Evolutionary conservation across 2,888 invertebrate genomes (phyloP), one percentile per base, ranked within the genome.

Genomic region (Drosophila paranaensis): DNA sequence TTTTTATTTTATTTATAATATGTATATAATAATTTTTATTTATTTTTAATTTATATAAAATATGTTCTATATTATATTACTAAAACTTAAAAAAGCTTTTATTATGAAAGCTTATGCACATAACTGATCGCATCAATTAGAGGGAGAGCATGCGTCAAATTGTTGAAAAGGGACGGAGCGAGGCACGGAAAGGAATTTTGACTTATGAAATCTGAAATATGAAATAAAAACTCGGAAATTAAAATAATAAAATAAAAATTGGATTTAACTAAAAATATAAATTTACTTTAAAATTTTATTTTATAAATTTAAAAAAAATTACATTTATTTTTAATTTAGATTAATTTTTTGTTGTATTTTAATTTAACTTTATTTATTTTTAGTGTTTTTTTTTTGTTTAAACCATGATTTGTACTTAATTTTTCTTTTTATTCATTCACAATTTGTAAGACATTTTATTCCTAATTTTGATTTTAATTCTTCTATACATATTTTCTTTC

Each of bases 51-150:
- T 11, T 50, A 0, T 6, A 33, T 10, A 11, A 48, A 30, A 16
- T 16, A 48, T 16, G 1, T n/a, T 2, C n/a, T 10, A 48, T n/a
- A 3, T 20, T 20, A 20, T 20, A 20, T 20, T 20, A 33, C 6
- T 33, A 8, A 13, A 20, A 20, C 13, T 20, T 20, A 20, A 20
- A 33, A 51, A 35, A 51, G 51, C 16, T 35, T 51, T 51, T 20
- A n/a, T 51, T 11, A 20, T 0, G 16, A 50, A 50, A 50, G 50
- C 50, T 50, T 16, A 33, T 16, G 33, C 33, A 13, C 50, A 6
- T 13, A 11, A 6, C 11, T 50, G 11, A 53, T 37, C 51, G 51
- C 51, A 53, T 53, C 35, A 53, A 37, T 37, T 37, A 20, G 51
- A 53, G 37, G 25, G 51, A 37, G 51, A 53, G 2, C 37, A 14